phyloP scores from a whole-genome alignment of 2,113 vertebrate species.

The Caloenas nicobarica region DNA sequence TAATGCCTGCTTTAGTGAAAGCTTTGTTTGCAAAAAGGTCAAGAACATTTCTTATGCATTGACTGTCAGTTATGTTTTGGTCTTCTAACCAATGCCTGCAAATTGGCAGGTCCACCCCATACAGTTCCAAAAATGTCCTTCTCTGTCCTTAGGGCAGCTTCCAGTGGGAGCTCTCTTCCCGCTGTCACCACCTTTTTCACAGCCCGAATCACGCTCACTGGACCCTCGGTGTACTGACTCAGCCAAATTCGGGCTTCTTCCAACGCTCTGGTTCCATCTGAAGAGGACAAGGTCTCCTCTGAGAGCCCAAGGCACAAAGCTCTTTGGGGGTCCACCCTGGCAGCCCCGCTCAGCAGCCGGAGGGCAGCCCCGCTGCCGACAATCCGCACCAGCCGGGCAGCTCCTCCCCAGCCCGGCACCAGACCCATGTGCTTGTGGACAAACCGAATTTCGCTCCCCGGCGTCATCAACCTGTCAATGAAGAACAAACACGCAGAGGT shows the following conservation, averaged over 20 bases:
- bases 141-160: slow-evolving; percentile 86
- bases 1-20: background rate
- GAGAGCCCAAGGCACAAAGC: slow-evolving; percentile 82
- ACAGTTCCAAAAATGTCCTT: slow-evolving; percentile 86
- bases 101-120: slow-evolving; percentile 90
- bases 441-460: slow-evolving; percentile 88
- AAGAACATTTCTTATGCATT: background rate
- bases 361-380: slow-evolving; percentile 83
- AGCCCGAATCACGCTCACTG: slow-evolving; percentile 81
- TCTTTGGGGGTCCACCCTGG: slow-evolving; percentile 72
- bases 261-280: slow-evolving; percentile 12
- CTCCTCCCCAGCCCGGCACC: slow-evolving; percentile 94
- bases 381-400: slow-evolving; percentile 80
- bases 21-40: background rate
- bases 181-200: slow-evolving; percentile 84
- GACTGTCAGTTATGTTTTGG: slow-evolving; percentile 82
- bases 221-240: slow-evolving; percentile 74
- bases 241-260: slow-evolving; percentile 84
- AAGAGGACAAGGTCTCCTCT: slow-evolving; percentile 72
- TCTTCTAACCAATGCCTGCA: slow-evolving; percentile 81
- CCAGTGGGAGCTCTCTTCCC: slow-evolving; percentile 83
- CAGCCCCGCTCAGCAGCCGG: slow-evolving; percentile 80
- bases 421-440: slow-evolving; percentile 96
- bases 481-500: slow-evolving; percentile 4
- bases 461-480: slow-evolving; percentile 84